Evolutionary conservation across 2,888 invertebrate species (phyloP), one percentile per base, ranked within the genome.

Genomic region (Pollenia griseotomentosa): DNA sequence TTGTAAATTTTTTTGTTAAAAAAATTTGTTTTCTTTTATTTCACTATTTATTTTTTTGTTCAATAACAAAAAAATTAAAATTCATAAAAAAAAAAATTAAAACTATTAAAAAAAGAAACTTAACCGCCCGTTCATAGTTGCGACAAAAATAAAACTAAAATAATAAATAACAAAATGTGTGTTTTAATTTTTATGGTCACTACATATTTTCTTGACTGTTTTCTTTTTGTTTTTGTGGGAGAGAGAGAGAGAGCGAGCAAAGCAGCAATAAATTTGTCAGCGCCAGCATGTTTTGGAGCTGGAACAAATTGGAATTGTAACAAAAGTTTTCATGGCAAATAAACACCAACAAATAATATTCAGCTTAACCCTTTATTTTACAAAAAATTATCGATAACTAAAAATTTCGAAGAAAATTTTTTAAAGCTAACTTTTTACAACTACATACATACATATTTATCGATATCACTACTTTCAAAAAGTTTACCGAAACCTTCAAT

Each of bases 121-220:
- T 71, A 88, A 87, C 74, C 89, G 88, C 89, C 89, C 89, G 88
- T 88, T 86, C 88, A 77, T 83, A 79, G 85, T 89, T 89, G 87
- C 89, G 88, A 89, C 89, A 86, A 88, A 89, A 89, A 90, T 89
- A 89, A 90, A 89, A 89, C 89, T 89, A 88, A 89, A 88, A 80
- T 86, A 86, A 85, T 83, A 78, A 84, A 87, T 88, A 82, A 80
- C 73, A 85, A 87, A 77, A 19, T 82, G 51, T 82, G 74, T 51
- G 57, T 59, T 66, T 63, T 71, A 23, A 81, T 57, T 73, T 65
- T 74, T 77, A 70, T 77, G 70, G 70, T 77, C 75, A 81, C 63
- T 57, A 65, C 40, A 48, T 48, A 57, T 57, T 83, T 23, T 33
- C 57, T 70, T n/a, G 46, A 3, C 8, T 44, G 19, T 14, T 63